phyloP scores from a whole-genome alignment of 2,113 vertebrate species.

The Coptodon rendalli region DNA sequence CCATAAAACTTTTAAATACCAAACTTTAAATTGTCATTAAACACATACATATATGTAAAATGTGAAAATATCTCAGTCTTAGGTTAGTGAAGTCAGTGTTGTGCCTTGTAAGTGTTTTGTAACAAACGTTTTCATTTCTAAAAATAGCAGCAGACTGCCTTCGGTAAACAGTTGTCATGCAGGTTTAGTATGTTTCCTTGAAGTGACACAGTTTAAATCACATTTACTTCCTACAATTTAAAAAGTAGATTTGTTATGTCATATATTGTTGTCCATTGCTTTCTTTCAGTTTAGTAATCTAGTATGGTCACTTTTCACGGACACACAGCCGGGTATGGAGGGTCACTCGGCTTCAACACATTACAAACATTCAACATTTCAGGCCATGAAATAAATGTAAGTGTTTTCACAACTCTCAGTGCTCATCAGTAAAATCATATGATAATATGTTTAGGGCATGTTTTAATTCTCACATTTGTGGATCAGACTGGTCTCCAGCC shows the following conservation, averaged over 20 bases:
- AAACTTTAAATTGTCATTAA: too few species aligned
- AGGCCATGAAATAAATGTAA: not conserved
- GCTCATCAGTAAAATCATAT: not conserved
- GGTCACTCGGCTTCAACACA: not conserved
- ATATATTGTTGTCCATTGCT: not conserved
- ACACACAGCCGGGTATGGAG: not conserved
- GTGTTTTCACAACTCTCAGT: not conserved
- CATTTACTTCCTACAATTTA: not conserved
- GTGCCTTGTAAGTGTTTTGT: not conserved
- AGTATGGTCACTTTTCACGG: not conserved
- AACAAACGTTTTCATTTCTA: not conserved
- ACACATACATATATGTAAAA: too few species aligned
- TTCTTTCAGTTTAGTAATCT: not conserved
- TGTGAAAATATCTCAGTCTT: too few species aligned
- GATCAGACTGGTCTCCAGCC: not conserved
- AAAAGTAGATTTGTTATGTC: not conserved
- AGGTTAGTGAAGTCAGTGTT: too few species aligned
- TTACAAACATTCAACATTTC: not conserved
- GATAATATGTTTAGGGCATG: too few species aligned
- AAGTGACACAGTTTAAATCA: not conserved
- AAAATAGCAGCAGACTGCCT: not conserved
- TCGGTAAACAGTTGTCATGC: not conserved
- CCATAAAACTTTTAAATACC: too few species aligned
- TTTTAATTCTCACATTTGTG: not conserved
- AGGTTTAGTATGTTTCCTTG: not conserved